These are phyloP conservation scores for Hesperophylax magnus DNA, from an alignment of 1,140 invertebrate genomes.

Conservation along the genomic window DNA sequence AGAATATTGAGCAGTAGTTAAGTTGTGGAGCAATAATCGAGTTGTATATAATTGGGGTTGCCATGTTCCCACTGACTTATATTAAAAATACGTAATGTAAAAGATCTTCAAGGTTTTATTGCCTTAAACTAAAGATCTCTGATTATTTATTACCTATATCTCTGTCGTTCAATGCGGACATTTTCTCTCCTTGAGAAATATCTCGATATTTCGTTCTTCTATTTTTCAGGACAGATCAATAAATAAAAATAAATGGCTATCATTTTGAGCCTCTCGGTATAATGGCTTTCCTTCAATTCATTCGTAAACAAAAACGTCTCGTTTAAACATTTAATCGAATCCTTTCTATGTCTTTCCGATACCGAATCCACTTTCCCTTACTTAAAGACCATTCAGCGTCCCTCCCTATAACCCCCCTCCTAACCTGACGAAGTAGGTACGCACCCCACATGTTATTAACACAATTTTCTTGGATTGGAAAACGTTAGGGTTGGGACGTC, in stretches of 20 bases:
- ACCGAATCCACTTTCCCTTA: slow-evolving; percentile 36
- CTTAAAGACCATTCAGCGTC: slow-evolving; percentile 29
- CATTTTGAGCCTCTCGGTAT: background rate
- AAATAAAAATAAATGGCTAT: too few species aligned
- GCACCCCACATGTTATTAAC: slow-evolving; percentile 50
- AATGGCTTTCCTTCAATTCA: background rate
- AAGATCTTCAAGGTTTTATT: too few species aligned
- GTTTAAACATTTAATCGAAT: slow-evolving; percentile 14
- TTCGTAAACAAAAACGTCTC: slow-evolving; percentile 9
- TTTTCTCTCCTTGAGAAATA: too few species aligned
- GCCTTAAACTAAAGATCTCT: too few species aligned
- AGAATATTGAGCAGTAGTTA: too few species aligned
- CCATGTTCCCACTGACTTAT: too few species aligned
- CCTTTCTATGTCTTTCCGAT: slow-evolving; percentile 22
- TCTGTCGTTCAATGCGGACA: too few species aligned
- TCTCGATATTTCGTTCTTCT: background rate
- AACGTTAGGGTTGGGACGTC: slow-evolving; percentile 32
- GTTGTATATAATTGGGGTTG: too few species aligned
- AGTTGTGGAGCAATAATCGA: too few species aligned
- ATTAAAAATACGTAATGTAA: too few species aligned
- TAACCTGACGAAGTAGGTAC: slow-evolving; percentile 39
- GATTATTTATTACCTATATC: too few species aligned
- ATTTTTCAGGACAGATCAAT: background rate
- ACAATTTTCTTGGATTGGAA: slow-evolving; percentile 43
- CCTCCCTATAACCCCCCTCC: background rate